Evolutionary conservation across 1,140 invertebrate species (phyloP), one percentile per base, ranked within the genome.

Genomic region (Lepidostoma basale): DNA sequence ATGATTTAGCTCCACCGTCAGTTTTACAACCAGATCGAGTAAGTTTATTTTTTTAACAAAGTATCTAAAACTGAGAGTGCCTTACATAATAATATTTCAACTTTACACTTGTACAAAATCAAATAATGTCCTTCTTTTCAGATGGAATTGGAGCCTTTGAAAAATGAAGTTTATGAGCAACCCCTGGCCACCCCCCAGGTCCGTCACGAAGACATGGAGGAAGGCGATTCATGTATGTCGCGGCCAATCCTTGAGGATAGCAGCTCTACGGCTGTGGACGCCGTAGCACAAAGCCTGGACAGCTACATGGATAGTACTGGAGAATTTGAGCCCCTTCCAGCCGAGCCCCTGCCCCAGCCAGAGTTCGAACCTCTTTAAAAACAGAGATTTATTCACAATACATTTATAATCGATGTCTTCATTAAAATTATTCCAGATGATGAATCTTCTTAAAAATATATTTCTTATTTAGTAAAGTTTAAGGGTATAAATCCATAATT

Each of bases 281-380:
- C 30, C 16, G n/a, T n/a, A 14, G 39, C 14, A 30, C 68, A 67
- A 33, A 62, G 68, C 40, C 22, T 73, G 6, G 72, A 73, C 54
- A 73, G 72, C 40, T 73, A 73, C 25, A 73, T 73, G 68, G 72
- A 73, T 60, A 80, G 71, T 23, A 78, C 82, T 3, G 79, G 79
- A 3, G 81, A 83, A 73, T 83, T 83, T 69, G 81, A 82, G 69
- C 81, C 81, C 0, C 71, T 83, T 10, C 81, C 81, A 0, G 79
- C 81, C 59, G 81, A 83, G 66, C 81, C 81, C 0, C 77, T 79
- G 16, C 81, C 81, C 12, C 81, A 83, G 47, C 81, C 81, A 0
- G 81, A 83, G 75, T 83, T 83, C 65, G 81, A 83, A 72, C 81
- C 82, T 60, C 74, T 83, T 0, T 83, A 81, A 72, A 64, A 52